These are phyloP conservation scores for Actinopyga echinites DNA, from an alignment of 53 echinoderm and acorn worm genomes.

Conservation along the genomic window DNA sequence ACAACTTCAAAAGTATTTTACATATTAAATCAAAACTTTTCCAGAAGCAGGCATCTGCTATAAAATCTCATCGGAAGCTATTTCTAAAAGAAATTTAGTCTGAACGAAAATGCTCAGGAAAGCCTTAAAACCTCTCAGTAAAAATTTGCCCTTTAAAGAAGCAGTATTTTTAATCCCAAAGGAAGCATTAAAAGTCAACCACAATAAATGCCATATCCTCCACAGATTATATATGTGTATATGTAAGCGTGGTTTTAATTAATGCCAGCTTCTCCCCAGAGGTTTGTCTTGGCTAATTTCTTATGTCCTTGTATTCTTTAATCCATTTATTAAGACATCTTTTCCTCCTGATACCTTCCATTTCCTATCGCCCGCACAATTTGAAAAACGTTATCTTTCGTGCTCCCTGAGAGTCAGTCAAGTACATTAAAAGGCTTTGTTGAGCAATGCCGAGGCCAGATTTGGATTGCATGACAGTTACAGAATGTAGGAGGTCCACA, in stretches of 20 bases:
- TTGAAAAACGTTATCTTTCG: conserved; percentile 9
- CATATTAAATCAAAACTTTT: too few species aligned
- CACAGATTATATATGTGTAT: background rate
- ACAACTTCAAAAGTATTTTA: too few species aligned
- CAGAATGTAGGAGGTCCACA: too few species aligned
- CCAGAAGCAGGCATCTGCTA: too few species aligned
- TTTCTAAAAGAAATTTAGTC: too few species aligned
- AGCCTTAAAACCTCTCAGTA: background rate
- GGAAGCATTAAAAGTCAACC: conserved; percentile 8
- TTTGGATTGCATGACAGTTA: too few species aligned
- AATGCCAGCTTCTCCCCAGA: conserved; percentile 30
- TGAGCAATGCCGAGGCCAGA: background rate
- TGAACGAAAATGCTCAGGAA: too few species aligned
- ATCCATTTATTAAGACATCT: conserved; percentile 35
- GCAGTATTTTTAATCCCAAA: conserved; percentile 18
- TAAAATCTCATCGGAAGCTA: too few species aligned
- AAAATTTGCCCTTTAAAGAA: background rate
- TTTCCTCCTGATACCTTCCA: conserved; percentile 24
- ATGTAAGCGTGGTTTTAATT: conserved; percentile 23
- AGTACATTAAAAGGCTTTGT: conserved; percentile 27
- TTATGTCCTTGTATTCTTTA: conserved; percentile 38
- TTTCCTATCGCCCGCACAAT: conserved; percentile 18
- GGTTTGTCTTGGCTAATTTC: conserved; percentile 34
- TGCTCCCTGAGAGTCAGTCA: background rate
- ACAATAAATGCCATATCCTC: background rate